Evolutionary conservation across 1,140 invertebrate genomes (phyloP), one percentile per base, ranked within the genome.

Genomic region (Notospermus geniculatus): DNA sequence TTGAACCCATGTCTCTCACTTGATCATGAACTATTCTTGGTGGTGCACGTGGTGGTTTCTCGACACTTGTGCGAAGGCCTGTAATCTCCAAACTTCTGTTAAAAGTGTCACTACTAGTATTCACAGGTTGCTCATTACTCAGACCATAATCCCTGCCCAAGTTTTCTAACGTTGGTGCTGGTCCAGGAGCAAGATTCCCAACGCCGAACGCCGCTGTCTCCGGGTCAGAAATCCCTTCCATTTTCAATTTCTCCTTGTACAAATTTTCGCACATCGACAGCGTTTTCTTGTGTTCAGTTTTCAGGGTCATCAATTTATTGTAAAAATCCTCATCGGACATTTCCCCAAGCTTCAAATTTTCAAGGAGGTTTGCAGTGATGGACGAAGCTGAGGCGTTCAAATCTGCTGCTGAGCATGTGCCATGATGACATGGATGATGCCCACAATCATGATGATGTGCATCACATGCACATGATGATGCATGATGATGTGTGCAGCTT

Each of bases 241-340:
- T 36, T 39, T 43, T 7, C 19, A 72, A 25, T 62, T 77, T 80
- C 59, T 79, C 69, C 53, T 72, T 69, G 60, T 80, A 80, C 23
- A 80, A 45, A 36, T 72, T 72, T 62, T 79, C 75, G 67, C 71
- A 78, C 46, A 71, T 65, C 55, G 71, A 54, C 17, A 81, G 52
- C 19, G 79, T 78, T 68, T 78, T 75, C 57, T 71, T 74, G 54
- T 81, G 79, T 54, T 78, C 75, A 55, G 68, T 64, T 66, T 79
- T 80, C 4, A 81, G 66, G 41, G 77, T 60, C 25, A 68, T 54
- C 11, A 81, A 61, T 62, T 72, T 78, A 29, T 71, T 54, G 63
- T 80, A 80, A 66, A 80, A 81, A 60, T 79, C 70, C 4, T 75
- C 76, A 59, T 74, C 77, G 1, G 71, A 61, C 27, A 76, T 57